These are phyloP conservation scores for Empidonax traillii DNA, from an alignment of 2,113 vertebrate genomes.

Conservation along the genomic window DNA sequence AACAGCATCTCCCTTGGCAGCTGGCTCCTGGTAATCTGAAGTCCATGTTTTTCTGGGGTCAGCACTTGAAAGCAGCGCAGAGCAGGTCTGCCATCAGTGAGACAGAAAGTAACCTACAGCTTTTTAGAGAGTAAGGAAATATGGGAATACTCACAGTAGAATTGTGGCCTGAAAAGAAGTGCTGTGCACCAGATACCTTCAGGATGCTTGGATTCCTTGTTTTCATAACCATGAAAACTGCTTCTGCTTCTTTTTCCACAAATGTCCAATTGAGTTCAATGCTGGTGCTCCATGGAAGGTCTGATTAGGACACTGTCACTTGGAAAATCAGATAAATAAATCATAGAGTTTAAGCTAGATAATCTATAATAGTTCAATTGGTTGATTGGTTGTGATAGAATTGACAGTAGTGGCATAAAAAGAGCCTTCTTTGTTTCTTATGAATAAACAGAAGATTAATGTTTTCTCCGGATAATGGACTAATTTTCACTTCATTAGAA, in stretches of 20 bases:
- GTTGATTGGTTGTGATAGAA: not conserved
- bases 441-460: not conserved
- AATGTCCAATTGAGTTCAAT: not conserved
- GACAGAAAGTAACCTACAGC: not conserved
- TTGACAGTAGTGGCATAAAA: not conserved
- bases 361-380: not conserved
- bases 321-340: not conserved
- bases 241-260: not conserved
- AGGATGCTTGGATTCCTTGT: not conserved
- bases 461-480: not conserved
- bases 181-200: not conserved
- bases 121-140: not conserved
- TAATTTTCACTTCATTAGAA: not conserved
- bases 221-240: not conserved
- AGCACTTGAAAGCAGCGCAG: not conserved
- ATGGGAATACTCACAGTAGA: not conserved
- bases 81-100: not conserved
- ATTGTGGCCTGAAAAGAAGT: not conserved
- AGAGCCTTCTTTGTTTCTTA: not conserved
- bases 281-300: not conserved
- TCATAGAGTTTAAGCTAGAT: not conserved
- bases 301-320: not conserved
- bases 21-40: not conserved
- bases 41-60: not conserved
- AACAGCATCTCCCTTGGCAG: not conserved